A percentile compares a stretch with the other conserved stretches of the same genome.
Conservation (phyloP, 2,797 vertebrate genomes). For the Neomorphus geoffroyi region DNA sequence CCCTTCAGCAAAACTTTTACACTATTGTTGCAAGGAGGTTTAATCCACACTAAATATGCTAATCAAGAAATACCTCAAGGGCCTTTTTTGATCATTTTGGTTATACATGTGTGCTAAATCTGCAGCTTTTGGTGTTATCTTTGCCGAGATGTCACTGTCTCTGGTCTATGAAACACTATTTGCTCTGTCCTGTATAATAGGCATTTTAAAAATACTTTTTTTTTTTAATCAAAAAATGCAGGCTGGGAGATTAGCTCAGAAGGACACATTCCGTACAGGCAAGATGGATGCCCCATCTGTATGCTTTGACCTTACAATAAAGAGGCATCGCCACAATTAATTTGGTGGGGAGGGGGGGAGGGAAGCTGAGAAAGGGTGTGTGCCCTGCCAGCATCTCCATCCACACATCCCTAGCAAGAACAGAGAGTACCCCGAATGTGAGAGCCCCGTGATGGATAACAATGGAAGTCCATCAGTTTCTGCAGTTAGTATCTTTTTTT, state of each 20-base stretch:
- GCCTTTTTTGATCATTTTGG: background rate
- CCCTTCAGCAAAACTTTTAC: background rate
- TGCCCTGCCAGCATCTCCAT: background rate
- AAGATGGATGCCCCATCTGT: background rate
- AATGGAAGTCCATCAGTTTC: background rate
- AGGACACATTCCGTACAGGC: background rate
- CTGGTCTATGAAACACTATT: background rate
- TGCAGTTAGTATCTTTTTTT: background rate
- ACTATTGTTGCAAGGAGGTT: background rate
- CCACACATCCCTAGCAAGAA: fast-evolving
- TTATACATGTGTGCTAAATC: background rate
- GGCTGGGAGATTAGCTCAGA: background rate
- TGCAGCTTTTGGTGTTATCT: background rate
- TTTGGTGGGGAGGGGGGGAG: background rate
- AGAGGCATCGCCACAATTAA: background rate
- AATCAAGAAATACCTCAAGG: background rate
- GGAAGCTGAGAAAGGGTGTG: background rate
- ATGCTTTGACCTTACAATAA: background rate
- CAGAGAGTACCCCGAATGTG: background rate
- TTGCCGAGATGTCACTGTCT: background rate
- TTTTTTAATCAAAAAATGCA: background rate
- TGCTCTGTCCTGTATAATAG: constrained; percentile 38
- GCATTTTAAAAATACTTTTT: background rate
- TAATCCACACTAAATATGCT: background rate
- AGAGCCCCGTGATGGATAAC: background rate